Evolutionary conservation across 2,797 vertebrate genomes (phyloP), one percentile per base, ranked within the genome.

Genomic region (Sandelia bainsii): DNA sequence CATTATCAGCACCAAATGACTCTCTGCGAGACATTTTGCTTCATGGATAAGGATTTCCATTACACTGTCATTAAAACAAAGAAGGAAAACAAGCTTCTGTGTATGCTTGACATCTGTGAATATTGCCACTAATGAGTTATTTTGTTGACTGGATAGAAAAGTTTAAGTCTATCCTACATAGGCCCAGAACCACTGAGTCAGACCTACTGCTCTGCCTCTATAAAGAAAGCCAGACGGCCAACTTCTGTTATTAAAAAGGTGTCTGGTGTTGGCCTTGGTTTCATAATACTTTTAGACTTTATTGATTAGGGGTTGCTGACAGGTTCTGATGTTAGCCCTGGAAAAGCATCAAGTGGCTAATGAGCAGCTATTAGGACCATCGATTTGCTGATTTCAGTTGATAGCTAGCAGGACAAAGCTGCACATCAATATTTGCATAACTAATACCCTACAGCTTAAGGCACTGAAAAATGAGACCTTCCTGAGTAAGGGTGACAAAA

Each of bases 361-460:
- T 95, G 95, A 97, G 95, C 92, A 96, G 94, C 97, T 97, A 97
- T 97, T 97, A 98, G 94, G 91, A 81, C 79, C 88, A 97, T 96
- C 89, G 97, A 98, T 97, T 97, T 95, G 92, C 95, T 97, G 96
- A 97, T 97, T 96, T 95, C 95, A 95, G 96, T 94, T 96, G 97
- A 97, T 96, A 96, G 95, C 95, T 93, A 95, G 92, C 93, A 95
- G 95, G 95, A 91, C 95, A 96, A 96, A 96, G 95, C 91, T 92
- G 90, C 95, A 95, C 88, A 91, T 96, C 95, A 95, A 97, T 96
- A 96, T 97, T 95, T 96, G 95, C 93, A 95, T 96, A 96, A 94
- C 95, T 94, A 95, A 97, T 96, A 95, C 92, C 93, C 92, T 86
- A 83, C 91, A 94, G 93, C 93, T 93, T 93, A 89, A 87, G 88